Evolutionary conservation across 2,797 vertebrate species (phyloP), one percentile per base, ranked within the genome.

Genomic region (Pseudomugil gertrudae): DNA sequence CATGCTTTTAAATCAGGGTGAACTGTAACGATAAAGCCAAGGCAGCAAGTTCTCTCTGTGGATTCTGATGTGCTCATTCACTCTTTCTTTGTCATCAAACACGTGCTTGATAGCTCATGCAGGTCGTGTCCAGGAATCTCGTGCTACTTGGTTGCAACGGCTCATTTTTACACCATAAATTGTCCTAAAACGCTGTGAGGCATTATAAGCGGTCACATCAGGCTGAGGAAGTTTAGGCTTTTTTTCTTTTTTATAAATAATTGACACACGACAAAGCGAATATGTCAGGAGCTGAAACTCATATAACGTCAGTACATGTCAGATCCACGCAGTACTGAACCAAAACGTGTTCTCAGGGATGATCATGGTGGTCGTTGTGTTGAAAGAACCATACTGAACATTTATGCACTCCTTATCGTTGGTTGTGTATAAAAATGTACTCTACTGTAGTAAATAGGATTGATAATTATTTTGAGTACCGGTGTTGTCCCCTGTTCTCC

Each of bases 331-430:
- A 84, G 82, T 92, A 90, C 85, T 87, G 85, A 93, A 93, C 89
- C 92, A 93, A 93, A 94, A 90, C 85, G 81, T 85, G 83, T 85
- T 90, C 93, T 95, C 93, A 94, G 93, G 93, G 93, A 94, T 91
- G 87, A 86, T 79, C 78, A 63, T 81, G 79, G 71, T 72, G 72
- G 74, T 78, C 62, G 72, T 84, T 75, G 79, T 69, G 67, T 75
- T 48, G 52, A 78, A 77, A 54, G 7, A 83, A 78, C 74, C 43
- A 33, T 66, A 64, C 30, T 64, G 62, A 77, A 79, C 66, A 74
- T 78, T 71, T 69, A 70, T 70, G 60, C 69, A 59, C 66, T 81
- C 69, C 70, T 73, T 65, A 54, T 72, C 78, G 75, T 86, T 48
- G 76, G 81, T 72, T 81, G 79, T 89, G 69, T 83, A 69, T 84